Base-by-base conservation (phyloP, 2,113 vertebrate genomes). In the Macaca fascicularis region DNA sequence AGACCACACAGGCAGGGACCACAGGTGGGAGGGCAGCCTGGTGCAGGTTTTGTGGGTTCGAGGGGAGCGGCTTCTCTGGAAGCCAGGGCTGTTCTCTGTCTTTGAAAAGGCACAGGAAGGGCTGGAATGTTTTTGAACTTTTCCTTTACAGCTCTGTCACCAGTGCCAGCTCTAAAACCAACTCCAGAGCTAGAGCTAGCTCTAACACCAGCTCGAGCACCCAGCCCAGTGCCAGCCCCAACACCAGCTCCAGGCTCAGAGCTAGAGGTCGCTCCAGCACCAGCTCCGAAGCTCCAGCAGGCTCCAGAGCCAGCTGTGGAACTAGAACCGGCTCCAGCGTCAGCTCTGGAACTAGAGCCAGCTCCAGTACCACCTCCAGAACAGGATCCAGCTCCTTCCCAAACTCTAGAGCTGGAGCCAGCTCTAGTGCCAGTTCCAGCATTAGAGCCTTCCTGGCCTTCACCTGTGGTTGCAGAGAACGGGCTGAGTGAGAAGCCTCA, bases 401-500 rank as follows among this genome's bases (percentile, higher is more conserved):
- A 17, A 7, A 43, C n/a, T 25, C 20, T 1, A 14, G 3, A 79
- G 32, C 57, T 70, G 7, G 55, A 83, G 81, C 7, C 1, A 50
- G 87, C 43, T 0, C 27, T 9, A 3, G 38, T 4, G 1, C 69
- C 69, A 0, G 17, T 97, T 94, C 98, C 98, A 69, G 99, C 99
- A 40, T 98, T 99, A 0, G 97, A 95, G 3, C 90, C 98, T 2
- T 85, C 99, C 98, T 99, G 99, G 98, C 98, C 99, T 6, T 99
- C 99, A 2, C 98, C 99, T 5, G 98, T 99, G 82, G 98, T 99
- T 95, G 98, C 99, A 50, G 99, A 99, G 98, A 99, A 99, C 0
- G 99, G 99, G 11, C 99, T 99, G 0, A 98, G 99, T 10, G 99
- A 99, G 81, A 99, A 99, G 95, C 98, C 98, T 0, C 99, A 99